These are phyloP conservation scores for Apotomis betuletana DNA, from an alignment of 2,888 invertebrate genomes.

Conservation along the genomic window DNA sequence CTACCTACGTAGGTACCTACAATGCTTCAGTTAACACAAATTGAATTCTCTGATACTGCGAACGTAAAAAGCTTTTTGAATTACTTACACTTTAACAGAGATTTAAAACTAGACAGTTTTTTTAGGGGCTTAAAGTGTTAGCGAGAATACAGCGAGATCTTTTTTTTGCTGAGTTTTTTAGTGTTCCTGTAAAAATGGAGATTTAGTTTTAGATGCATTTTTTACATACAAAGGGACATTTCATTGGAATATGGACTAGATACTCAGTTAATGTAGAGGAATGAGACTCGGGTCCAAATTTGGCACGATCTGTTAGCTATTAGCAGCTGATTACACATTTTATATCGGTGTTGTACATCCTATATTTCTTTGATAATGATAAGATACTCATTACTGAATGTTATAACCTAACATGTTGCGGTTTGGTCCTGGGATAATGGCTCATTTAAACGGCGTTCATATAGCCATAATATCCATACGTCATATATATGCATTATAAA, in stretches of 20 bases:
- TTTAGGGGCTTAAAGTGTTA: conserved; percentile 40
- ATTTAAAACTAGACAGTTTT: conserved; percentile 39
- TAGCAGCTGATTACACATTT: no score
- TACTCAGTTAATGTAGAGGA: background rate
- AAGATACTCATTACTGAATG: no score
- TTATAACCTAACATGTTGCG: no score
- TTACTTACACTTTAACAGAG: conserved; percentile 42
- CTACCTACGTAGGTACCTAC: background rate
- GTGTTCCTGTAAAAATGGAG: conserved; percentile 12
- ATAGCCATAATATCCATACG: no score
- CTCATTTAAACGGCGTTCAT: no score
- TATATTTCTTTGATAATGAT: no score
- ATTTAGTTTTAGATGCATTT: background rate
- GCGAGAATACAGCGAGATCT: conserved; percentile 30
- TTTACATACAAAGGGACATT: background rate
- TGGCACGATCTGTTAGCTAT: no score
- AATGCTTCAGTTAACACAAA: conserved; percentile 39
- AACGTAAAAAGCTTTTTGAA: conserved; percentile 40
- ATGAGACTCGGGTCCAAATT: no score
- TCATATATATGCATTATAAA: no score
- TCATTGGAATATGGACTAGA: conserved; percentile 2
- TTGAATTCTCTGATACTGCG: conserved; percentile 36
- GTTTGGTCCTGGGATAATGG: no score
- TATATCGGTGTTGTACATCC: no score
- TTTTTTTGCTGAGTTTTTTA: conserved; percentile 21